Conservation (phyloP, 2,888 invertebrate genomes). For the Polyommatus icarus region DNA sequence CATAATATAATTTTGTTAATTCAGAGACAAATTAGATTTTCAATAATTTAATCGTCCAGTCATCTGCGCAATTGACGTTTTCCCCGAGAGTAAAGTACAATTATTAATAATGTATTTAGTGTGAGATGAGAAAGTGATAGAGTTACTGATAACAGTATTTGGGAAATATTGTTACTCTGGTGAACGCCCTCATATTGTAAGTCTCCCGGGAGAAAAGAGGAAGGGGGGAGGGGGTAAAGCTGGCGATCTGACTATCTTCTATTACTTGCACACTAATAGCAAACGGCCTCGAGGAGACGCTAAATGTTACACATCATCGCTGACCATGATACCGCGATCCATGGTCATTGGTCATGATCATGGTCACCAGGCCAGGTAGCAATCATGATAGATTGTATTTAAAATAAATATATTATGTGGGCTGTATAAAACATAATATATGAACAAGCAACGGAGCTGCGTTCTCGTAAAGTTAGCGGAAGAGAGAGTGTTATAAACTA, state of each 20-base stretch:
- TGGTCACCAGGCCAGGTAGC: background rate
- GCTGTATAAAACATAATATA: no score
- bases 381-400: background rate
- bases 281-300: background rate
- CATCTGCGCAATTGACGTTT: background rate
- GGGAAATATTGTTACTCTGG: background rate
- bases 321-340: background rate
- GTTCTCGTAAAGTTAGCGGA: no score
- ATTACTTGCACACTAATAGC: background rate
- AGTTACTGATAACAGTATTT: background rate
- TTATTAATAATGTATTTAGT: background rate
- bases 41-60: background rate
- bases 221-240: no score
- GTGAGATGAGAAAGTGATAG: constrained; percentile 3
- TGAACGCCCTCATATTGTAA: background rate
- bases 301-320: background rate
- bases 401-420: no score
- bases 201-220: background rate
- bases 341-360: background rate
- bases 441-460: no score
- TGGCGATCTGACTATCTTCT: background rate
- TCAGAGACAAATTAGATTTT: background rate
- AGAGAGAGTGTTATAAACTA: no score
- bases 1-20: background rate
- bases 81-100: background rate